Evolutionary conservation across 2,113 vertebrate species (phyloP), one percentile per base, ranked within the genome.

Genomic region (Zeus faber): DNA sequence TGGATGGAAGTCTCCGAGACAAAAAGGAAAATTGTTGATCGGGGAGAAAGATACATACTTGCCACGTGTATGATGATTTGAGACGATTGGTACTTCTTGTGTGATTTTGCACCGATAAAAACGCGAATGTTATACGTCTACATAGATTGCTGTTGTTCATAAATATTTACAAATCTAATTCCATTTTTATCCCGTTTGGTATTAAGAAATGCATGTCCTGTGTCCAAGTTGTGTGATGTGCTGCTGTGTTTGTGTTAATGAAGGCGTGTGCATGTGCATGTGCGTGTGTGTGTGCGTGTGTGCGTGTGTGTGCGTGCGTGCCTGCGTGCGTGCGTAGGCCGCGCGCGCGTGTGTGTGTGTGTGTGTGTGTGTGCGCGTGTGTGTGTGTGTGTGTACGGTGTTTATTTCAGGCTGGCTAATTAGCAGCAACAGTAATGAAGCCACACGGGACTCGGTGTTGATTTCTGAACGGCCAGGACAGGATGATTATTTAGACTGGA

Each of bases 391-490:
- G 80, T 73, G 70, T 69, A 79, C 65, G 76, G 66, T 84, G 82
- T 85, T 87, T 87, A 85, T 85, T 79, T 77, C 73, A 79, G 83
- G 77, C 75, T 74, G 71, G 73, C 79, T 85, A 85, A 85, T 87
- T 87, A 85, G 82, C 80, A 72, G 79, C 82, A 85, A 70, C 82
- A 72, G 75, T 87, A 87, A 87, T 87, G 81, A 87, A 77, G 82
- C 79, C 82, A 76, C 85, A 75, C 78, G 85, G 80, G 85, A 85
- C 73, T 14, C 65, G 63, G 75, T 74, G 80, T 77, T 81, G 82
- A 71, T 80, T 76, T 87, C 69, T 85, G 79, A 74, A 82, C 45
- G 49, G 75, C 77, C 60, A 67, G 80, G 75, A 77, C 70, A 72
- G 56, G 77, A 79, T 82, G 77, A 87, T 85, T 82, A 85, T 82